A percentile compares a stretch with the other conserved stretches of the same genome.
Conservation (phyloP, 1,140 invertebrate species). For the Archegozetes longisetosus region DNA sequence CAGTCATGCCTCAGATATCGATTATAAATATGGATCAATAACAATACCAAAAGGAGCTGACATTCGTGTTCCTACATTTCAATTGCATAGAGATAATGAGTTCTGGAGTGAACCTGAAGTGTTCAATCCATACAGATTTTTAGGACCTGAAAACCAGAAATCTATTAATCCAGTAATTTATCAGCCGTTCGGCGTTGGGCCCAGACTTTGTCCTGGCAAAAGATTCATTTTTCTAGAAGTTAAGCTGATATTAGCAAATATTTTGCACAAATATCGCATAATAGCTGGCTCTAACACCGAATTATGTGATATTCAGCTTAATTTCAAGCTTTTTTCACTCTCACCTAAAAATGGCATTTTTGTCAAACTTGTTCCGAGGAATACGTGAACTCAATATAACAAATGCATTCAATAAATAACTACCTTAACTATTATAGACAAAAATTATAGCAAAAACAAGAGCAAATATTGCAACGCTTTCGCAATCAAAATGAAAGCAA, state of each 20-base stretch:
- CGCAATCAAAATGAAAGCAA: too few relatives aligned
- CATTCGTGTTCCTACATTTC: constrained; percentile 27
- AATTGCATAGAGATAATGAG: constrained; percentile 29
- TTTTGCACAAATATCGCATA: constrained; percentile 16
- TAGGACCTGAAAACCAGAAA: neutral
- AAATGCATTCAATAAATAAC: too few relatives aligned
- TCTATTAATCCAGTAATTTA: constrained; percentile 14
- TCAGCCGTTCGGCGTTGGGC: constrained; percentile 16
- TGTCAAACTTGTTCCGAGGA: constrained; percentile 18
- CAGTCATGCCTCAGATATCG: constrained; percentile 17
- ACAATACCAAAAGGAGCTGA: constrained; percentile 29
- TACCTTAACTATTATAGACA: too few relatives aligned
- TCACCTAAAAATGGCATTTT: constrained; percentile 23
- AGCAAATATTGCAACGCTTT: too few relatives aligned
- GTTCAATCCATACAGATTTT: constrained; percentile 31
- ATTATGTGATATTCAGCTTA: neutral
- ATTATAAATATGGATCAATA: constrained; percentile 24
- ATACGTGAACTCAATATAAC: too few relatives aligned
- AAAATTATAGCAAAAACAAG: too few relatives aligned
- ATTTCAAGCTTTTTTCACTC: constrained; percentile 20
- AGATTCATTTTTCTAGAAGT: constrained; percentile 20
- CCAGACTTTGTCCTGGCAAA: constrained; percentile 25
- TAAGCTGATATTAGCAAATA: constrained; percentile 18
- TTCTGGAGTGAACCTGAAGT: constrained; percentile 30
- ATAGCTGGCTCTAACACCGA: constrained; percentile 5